A percentile compares a stretch with the other conserved stretches of the same genome.
Conservation (phyloP, 2,113 vertebrate genomes). For the Pygoscelis adeliae region DNA sequence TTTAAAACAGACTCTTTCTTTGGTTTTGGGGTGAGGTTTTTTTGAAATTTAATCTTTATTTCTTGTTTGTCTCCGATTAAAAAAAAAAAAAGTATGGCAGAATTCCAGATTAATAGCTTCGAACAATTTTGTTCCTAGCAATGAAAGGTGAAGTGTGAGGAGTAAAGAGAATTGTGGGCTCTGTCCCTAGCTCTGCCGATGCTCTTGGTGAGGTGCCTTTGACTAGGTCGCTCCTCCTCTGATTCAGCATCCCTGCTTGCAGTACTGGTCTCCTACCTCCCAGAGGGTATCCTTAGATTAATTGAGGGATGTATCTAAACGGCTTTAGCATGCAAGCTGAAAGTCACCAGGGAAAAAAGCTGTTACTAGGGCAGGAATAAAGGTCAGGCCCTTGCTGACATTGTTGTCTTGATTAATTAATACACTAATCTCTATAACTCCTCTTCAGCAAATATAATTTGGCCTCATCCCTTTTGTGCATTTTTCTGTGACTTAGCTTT, state of each 20-base stretch:
- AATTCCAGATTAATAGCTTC: neutral
- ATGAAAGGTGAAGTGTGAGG: neutral
- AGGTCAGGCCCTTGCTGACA: slow-evolving; percentile 50
- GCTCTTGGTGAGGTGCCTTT: neutral
- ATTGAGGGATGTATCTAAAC: slow-evolving; percentile 44
- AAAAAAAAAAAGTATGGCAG: neutral
- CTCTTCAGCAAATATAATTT: slow-evolving; percentile 49
- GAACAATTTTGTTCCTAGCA: neutral
- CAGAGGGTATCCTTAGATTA: neutral
- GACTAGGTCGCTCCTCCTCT: neutral
- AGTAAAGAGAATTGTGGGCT: neutral
- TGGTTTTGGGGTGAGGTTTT: neutral
- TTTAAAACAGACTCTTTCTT: neutral
- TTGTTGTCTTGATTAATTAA: slow-evolving; percentile 38
- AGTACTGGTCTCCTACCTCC: neutral
- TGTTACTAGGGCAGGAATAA: slow-evolving; percentile 36
- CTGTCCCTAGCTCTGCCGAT: neutral
- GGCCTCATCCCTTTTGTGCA: neutral
- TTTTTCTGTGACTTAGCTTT: neutral
- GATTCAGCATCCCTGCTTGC: neutral
- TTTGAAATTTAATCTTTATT: neutral
- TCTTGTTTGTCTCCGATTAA: neutral
- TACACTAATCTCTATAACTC: slow-evolving; percentile 41
- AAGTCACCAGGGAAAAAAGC: slow-evolving; percentile 9
- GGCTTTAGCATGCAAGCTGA: neutral